These are phyloP conservation scores for Rhabdophis nuchalis DNA, from an alignment of 2,797 vertebrate species.

Conservation along the genomic window DNA sequence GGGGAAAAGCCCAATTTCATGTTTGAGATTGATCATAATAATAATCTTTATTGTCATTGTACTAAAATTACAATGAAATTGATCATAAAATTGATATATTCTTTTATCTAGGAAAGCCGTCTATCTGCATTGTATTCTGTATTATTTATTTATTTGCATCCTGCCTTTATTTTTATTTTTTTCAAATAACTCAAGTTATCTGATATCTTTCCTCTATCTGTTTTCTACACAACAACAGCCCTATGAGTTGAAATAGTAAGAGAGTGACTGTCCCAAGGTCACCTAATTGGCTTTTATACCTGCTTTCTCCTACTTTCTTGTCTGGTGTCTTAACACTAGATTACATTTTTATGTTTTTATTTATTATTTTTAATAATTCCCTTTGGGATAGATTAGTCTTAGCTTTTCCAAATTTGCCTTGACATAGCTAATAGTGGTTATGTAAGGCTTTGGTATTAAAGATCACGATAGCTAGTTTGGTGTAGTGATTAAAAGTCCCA, in stretches of 20 bases:
- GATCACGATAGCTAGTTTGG: neutral
- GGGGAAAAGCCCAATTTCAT: neutral
- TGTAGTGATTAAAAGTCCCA: neutral
- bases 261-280: neutral
- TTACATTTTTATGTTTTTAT: neutral
- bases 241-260: neutral
- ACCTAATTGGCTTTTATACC: neutral
- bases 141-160: neutral
- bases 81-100: neutral
- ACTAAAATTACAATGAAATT: no score
- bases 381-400: neutral
- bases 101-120: neutral
- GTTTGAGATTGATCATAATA: neutral
- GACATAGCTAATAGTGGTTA: neutral
- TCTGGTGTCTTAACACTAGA: neutral
- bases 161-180: neutral
- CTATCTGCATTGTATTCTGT: neutral
- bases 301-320: neutral
- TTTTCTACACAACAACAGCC: neutral
- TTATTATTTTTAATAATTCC: neutral
- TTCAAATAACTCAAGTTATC: neutral
- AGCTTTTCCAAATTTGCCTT: neutral
- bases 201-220: neutral
- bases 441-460: neutral
- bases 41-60: no score